Evolutionary conservation across 2,888 invertebrate genomes (phyloP).

Genomic region (Colletes collaris): DNA sequence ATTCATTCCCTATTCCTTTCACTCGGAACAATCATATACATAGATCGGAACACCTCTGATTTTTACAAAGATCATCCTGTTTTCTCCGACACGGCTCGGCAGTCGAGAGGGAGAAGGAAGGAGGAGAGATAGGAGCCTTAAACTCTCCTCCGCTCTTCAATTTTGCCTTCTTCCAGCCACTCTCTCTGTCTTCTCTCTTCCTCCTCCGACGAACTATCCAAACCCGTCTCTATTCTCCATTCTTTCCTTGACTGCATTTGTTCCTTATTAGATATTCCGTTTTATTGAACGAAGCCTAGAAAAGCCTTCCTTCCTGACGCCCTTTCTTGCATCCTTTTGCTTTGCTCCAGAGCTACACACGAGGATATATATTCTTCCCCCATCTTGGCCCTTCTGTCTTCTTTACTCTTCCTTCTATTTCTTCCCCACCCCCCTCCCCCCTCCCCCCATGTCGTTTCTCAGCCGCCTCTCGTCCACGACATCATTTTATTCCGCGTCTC

Average conservation of each 20-base stretch:
- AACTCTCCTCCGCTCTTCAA: slow-evolving; percentile 41
- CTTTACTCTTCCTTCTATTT: slow-evolving; percentile 12
- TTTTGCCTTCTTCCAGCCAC: background rate
- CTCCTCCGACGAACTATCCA: slow-evolving; percentile 59
- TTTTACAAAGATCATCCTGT: slow-evolving; percentile 53
- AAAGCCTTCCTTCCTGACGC: slow-evolving; percentile 65
- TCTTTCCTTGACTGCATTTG: slow-evolving; percentile 76
- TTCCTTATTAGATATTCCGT: slow-evolving; percentile 81
- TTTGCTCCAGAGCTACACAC: slow-evolving; percentile 57
- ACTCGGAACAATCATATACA: slow-evolving; percentile 56
- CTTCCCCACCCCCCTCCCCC: background rate
- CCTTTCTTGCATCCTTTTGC: slow-evolving; percentile 66
- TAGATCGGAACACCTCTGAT: slow-evolving; percentile 53
- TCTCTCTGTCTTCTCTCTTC: slow-evolving; percentile 20
- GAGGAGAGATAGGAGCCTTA: slow-evolving; percentile 48
- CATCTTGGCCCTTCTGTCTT: slow-evolving; percentile 21
- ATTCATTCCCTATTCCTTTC: slow-evolving; percentile 29
- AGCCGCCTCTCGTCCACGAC: slow-evolving; percentile 74
- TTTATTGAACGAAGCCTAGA: slow-evolving; percentile 77
- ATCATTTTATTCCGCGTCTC: slow-evolving; percentile 81
- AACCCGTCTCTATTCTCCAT: slow-evolving; percentile 61
- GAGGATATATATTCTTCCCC: slow-evolving; percentile 38
- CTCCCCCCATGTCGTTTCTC: background rate
- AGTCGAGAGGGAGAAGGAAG: slow-evolving; percentile 22
- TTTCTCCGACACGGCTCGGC: slow-evolving; percentile 26